A percentile compares a stretch with the other conserved stretches of the same genome.
Evolutionary conservation across 2,888 invertebrate genomes (phyloP).

Genomic region (Barypeithes pellucidus): DNA sequence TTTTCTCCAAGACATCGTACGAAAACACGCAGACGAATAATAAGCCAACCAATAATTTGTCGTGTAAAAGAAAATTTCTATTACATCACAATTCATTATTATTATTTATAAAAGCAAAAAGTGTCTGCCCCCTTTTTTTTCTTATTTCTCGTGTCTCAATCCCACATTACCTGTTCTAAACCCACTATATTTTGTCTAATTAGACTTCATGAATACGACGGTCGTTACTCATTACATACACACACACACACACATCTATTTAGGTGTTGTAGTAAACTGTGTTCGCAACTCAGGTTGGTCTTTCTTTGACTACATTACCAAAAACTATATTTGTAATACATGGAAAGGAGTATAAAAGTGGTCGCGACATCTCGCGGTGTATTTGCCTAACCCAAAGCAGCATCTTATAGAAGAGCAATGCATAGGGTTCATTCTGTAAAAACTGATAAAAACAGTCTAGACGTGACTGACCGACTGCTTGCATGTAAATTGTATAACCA

Average conservation of each 20-base stretch:
- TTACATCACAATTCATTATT: conserved; percentile 45
- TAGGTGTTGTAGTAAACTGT: conserved; percentile 32
- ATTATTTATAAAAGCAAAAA: conserved; percentile 42
- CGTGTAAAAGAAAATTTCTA: conserved; percentile 31
- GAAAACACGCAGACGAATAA: not conserved
- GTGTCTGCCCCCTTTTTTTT: conserved; percentile 46
- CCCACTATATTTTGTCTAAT: conserved; percentile 53
- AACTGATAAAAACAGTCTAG: too few relatives aligned
- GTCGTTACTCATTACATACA: conserved; percentile 46
- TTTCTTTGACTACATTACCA: conserved; percentile 1
- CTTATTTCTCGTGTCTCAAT: conserved; percentile 48
- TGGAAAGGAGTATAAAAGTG: too few relatives aligned
- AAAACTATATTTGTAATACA: too few relatives aligned
- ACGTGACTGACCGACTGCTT: too few relatives aligned
- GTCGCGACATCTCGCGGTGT: too few relatives aligned
- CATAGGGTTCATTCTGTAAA: too few relatives aligned
- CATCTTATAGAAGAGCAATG: too few relatives aligned
- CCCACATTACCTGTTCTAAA: conserved; percentile 51
- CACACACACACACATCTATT: conserved; percentile 48
- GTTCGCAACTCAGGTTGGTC: conserved; percentile 26
- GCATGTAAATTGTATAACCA: too few relatives aligned
- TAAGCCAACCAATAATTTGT: not conserved
- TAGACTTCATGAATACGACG: conserved; percentile 48
- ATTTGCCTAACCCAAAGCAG: too few relatives aligned
- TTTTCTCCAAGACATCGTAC: too few relatives aligned